Conservation (phyloP, 1,140 invertebrate species). For the Trissolcus basalis region DNA sequence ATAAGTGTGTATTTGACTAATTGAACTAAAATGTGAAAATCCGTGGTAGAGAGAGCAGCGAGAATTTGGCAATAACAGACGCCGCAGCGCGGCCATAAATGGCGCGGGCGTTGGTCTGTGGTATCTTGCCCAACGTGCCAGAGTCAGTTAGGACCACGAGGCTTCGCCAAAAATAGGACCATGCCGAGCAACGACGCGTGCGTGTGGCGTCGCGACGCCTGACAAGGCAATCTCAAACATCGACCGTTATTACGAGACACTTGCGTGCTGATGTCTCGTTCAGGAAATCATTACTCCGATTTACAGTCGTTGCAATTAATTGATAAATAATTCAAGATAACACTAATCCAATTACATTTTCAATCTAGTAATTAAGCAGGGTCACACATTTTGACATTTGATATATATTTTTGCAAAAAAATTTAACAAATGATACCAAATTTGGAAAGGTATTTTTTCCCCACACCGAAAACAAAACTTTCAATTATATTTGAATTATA, state of each 20-base stretch:
- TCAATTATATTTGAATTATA: too few relatives aligned
- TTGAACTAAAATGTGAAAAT: constrained; percentile 54
- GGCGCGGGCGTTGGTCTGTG: constrained; percentile 73
- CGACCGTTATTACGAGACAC: neutral
- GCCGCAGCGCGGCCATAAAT: constrained; percentile 74
- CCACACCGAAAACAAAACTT: too few relatives aligned
- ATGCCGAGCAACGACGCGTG: constrained; percentile 59
- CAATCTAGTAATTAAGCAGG: too few relatives aligned
- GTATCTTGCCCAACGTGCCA: constrained; percentile 63
- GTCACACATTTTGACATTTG: too few relatives aligned
- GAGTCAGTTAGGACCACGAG: constrained; percentile 62
- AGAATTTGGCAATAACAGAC: constrained; percentile 51
- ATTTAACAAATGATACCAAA: too few relatives aligned
- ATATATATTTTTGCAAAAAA: too few relatives aligned
- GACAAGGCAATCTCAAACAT: constrained; percentile 46
- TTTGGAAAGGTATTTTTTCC: too few relatives aligned
- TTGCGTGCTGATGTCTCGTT: neutral
- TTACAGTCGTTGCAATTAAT: too few relatives aligned
- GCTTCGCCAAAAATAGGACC: constrained; percentile 73
- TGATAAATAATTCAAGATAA: too few relatives aligned
- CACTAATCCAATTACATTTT: too few relatives aligned
- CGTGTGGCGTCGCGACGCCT: constrained; percentile 55
- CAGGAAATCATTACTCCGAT: too few relatives aligned
- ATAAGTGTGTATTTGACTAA: constrained; percentile 13
- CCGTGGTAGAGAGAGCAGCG: neutral